A percentile compares a stretch with the other conserved stretches of the same genome.
Conservation (phyloP, 1,140 invertebrate genomes). For the Microplitis mediator region DNA sequence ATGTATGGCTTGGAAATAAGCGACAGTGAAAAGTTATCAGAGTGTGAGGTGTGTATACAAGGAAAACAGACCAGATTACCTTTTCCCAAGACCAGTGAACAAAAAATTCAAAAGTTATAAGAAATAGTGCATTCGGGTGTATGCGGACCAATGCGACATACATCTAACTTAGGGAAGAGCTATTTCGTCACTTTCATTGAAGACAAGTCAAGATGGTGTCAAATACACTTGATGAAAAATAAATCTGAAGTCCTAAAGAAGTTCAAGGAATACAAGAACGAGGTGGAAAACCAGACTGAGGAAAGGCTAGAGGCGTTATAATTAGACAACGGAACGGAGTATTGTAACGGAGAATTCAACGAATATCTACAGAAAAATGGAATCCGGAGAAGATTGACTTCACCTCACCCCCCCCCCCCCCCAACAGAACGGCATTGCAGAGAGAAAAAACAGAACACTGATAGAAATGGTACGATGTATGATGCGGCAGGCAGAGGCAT, state of each 20-base stretch:
- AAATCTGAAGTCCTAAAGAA: constrained; percentile 48
- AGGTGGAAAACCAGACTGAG: constrained; percentile 44
- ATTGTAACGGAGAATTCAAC: too few relatives aligned
- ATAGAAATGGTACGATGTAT: too few relatives aligned
- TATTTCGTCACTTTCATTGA: constrained; percentile 56
- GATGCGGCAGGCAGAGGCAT: too few relatives aligned
- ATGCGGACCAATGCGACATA: constrained; percentile 23
- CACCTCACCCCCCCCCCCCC: too few relatives aligned
- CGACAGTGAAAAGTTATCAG: constrained; percentile 4
- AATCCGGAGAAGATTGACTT: too few relatives aligned
- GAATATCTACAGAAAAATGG: too few relatives aligned
- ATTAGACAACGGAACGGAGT: too few relatives aligned
- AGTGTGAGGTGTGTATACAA: constrained; percentile 23
- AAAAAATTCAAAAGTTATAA: constrained; percentile 6
- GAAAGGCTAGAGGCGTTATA: too few relatives aligned
- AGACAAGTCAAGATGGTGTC: constrained; percentile 45
- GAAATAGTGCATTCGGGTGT: constrained; percentile 22
- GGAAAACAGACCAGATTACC: constrained; percentile 20
- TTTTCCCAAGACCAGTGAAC: constrained; percentile 15
- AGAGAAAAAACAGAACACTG: too few relatives aligned
- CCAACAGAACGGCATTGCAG: too few relatives aligned
- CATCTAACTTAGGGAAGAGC: constrained; percentile 29
- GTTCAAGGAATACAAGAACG: constrained; percentile 42
- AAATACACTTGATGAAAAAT: constrained; percentile 53
- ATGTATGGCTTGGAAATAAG: constrained; percentile 23